These are phyloP conservation scores for Cylloceria caligata DNA, from an alignment of 2,888 invertebrate species.

Conservation along the genomic window DNA sequence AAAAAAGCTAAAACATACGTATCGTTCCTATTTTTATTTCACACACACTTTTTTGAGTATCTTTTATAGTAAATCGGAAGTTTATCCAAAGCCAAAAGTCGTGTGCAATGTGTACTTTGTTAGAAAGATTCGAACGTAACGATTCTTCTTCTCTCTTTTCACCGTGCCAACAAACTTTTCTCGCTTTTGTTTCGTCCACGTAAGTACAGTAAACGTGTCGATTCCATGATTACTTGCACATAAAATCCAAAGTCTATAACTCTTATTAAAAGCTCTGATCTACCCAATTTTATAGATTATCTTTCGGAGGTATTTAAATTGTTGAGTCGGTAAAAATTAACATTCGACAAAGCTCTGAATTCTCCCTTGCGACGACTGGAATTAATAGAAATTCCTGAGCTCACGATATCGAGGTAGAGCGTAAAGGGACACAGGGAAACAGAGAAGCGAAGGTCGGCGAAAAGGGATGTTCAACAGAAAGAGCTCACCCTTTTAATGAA, in stretches of 20 bases:
- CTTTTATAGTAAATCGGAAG: neutral
- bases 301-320: conserved; percentile 30
- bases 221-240: neutral
- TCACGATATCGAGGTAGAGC: conserved; percentile 39
- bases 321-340: conserved; percentile 45
- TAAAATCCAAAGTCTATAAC: conserved; percentile 2
- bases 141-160: neutral
- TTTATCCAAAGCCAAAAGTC: neutral
- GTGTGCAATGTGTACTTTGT: neutral
- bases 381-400: conserved; percentile 59
- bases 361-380: conserved; percentile 40
- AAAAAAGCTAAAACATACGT: too few relatives aligned
- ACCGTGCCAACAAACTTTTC: neutral
- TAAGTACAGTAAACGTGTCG: neutral
- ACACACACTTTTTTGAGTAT: too few relatives aligned
- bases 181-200: neutral
- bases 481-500: conserved; percentile 51
- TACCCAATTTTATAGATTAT: conserved; percentile 15
- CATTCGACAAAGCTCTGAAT: conserved; percentile 27
- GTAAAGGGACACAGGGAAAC: conserved; percentile 20
- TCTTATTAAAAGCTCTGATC: conserved; percentile 19
- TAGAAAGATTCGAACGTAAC: neutral
- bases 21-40: too few relatives aligned
- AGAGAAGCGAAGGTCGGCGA: conserved; percentile 20
- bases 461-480: neutral